Conservation (phyloP, 2,888 invertebrate species). For the Tipula unca region DNA sequence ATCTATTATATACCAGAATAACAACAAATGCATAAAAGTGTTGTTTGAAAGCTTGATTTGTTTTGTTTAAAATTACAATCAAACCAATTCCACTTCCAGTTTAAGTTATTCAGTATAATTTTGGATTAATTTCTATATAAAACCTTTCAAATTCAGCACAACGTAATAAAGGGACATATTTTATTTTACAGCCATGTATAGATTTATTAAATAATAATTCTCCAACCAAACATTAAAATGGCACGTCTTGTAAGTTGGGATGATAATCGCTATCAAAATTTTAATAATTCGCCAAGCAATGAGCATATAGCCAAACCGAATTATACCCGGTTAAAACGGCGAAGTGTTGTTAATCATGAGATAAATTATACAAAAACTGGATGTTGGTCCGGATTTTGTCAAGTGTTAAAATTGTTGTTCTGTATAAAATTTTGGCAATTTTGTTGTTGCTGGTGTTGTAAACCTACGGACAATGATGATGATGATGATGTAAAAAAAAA, state of each 20-base stretch:
- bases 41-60: neutral
- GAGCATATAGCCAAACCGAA: slow-evolving; percentile 20
- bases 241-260: slow-evolving; percentile 29
- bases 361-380: neutral
- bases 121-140: no score
- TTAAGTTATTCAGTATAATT: neutral
- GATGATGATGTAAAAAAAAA: slow-evolving; percentile 38
- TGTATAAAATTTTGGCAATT: slow-evolving; percentile 26
- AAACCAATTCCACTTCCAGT: no score
- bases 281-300: neutral
- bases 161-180: neutral
- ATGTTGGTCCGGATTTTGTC: neutral
- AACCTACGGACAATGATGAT: slow-evolving; percentile 30
- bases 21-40: no score
- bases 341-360: neutral
- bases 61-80: neutral
- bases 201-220: neutral
- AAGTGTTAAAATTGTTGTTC: neutral
- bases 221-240: slow-evolving; percentile 21
- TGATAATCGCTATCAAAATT: slow-evolving; percentile 27
- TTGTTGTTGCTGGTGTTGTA: slow-evolving; percentile 27
- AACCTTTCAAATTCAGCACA: neutral
- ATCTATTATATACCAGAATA: no score
- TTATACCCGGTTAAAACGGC: neutral
- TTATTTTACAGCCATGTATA: neutral